These are phyloP conservation scores for Synergus gifuensis DNA, from an alignment of 2,888 invertebrate species.

Conservation along the genomic window DNA sequence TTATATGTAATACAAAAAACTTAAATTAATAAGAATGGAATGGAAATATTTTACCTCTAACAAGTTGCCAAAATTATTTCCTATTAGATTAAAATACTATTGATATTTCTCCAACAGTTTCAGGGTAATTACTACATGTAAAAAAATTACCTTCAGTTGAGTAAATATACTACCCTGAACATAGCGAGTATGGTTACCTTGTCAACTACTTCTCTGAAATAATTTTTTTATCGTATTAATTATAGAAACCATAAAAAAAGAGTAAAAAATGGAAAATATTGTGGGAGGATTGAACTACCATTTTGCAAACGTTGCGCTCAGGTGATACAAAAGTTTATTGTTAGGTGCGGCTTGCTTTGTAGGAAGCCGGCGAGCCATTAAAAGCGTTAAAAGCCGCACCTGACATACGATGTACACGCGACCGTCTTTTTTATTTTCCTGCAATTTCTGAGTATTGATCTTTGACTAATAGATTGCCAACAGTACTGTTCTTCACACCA, in stretches of 20 bases:
- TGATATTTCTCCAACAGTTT: too few species aligned
- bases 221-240: not conserved
- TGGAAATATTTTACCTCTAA: too few species aligned
- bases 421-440: conserved; percentile 1
- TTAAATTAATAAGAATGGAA: too few species aligned
- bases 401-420: conserved; percentile 23
- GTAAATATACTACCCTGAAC: too few species aligned
- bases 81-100: too few species aligned
- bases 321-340: not conserved
- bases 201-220: too few species aligned
- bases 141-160: too few species aligned
- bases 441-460: not conserved
- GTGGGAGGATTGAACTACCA: not conserved
- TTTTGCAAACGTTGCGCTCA: not conserved
- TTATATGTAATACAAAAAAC: too few species aligned
- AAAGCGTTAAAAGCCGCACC: conserved; percentile 26
- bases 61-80: too few species aligned
- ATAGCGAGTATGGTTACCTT: too few species aligned
- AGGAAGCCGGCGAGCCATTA: conserved; percentile 32
- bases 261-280: not conserved
- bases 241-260: not conserved
- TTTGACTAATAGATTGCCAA: not conserved
- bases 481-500: not conserved
- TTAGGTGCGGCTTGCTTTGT: conserved; percentile 23
- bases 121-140: too few species aligned